Conservation (phyloP, 2,888 invertebrate species). For the Microplitis deprimator region DNA sequence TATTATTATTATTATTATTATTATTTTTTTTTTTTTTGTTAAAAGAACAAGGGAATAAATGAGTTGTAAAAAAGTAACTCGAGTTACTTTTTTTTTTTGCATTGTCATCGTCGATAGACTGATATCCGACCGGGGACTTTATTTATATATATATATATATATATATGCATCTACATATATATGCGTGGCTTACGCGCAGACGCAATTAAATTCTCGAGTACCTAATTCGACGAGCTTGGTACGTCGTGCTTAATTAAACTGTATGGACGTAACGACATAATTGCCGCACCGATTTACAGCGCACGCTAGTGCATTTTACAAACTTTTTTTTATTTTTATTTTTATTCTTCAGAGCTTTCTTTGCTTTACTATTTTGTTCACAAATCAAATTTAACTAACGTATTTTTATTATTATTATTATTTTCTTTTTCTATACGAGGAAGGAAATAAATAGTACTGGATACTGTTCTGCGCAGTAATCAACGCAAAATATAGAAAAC, state of each 20-base stretch:
- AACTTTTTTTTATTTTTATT: background rate
- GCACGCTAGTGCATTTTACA: background rate
- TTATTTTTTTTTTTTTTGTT: background rate
- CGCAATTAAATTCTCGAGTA: constrained; percentile 60
- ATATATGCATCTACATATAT: background rate
- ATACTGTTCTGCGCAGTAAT: no score
- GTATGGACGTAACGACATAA: constrained; percentile 60
- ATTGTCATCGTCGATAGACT: constrained; percentile 29
- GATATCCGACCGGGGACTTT: constrained; percentile 27
- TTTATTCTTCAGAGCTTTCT: constrained; percentile 1
- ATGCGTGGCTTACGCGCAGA: constrained; percentile 42
- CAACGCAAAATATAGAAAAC: no score
- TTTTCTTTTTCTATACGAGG: no score
- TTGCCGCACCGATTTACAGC: constrained; percentile 57
- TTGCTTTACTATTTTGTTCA: background rate
- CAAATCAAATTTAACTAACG: background rate
- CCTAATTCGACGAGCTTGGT: constrained; percentile 56
- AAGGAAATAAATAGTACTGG: no score
- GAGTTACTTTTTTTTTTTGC: background rate
- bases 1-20: no score
- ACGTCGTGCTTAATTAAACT: constrained; percentile 60
- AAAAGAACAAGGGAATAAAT: constrained; percentile 1
- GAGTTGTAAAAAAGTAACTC: background rate
- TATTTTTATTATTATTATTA: no score
- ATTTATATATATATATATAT: background rate